Percentiles rank a stretch among this genome's conserved stretches.
These are phyloP conservation scores for Phoxinus dragarum DNA, from an alignment of 2,797 vertebrate species.

Conservation along the genomic window DNA sequence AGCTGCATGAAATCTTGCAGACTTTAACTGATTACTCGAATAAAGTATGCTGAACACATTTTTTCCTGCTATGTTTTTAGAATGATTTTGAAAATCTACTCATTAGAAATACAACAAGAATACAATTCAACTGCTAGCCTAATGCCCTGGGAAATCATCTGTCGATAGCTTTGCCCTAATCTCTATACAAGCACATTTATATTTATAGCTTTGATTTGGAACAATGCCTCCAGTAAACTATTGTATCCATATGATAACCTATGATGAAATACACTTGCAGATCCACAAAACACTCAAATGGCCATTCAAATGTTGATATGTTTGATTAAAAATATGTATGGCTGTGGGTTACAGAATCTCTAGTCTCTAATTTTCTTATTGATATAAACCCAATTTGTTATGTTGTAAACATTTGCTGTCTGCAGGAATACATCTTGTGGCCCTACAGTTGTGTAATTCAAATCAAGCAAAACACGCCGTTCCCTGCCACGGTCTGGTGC, in stretches of 20 bases:
- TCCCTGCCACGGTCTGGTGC: conserved; percentile 76
- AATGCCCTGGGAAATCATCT: conserved; percentile 72
- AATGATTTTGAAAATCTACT: conserved; percentile 70
- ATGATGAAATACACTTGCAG: not conserved
- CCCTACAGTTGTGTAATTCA: conserved; percentile 79
- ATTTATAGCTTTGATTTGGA: conserved; percentile 6
- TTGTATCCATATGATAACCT: not conserved
- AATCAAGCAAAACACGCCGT: conserved; percentile 76
- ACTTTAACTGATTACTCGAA: not conserved
- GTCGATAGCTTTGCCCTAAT: conserved; percentile 66
- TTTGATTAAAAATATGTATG: conserved; percentile 18
- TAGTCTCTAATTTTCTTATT: not conserved
- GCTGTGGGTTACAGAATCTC: not conserved
- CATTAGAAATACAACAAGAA: conserved; percentile 56
- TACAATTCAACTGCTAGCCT: conserved; percentile 62
- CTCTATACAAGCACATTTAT: conserved; percentile 61
- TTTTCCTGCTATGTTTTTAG: conserved; percentile 31
- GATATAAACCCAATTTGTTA: conserved; percentile 26
- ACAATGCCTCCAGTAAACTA: not conserved
- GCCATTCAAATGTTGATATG: not conserved
- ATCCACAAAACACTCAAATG: conserved; percentile 13
- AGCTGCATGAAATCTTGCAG: not conserved
- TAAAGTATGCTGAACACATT: not conserved
- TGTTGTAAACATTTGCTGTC: conserved; percentile 71
- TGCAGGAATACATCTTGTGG: conserved; percentile 76